A percentile compares a stretch with the other conserved stretches of the same genome.
Evolutionary conservation across 2,888 invertebrate species (phyloP).

Genomic region (Tipula lateralis): DNA sequence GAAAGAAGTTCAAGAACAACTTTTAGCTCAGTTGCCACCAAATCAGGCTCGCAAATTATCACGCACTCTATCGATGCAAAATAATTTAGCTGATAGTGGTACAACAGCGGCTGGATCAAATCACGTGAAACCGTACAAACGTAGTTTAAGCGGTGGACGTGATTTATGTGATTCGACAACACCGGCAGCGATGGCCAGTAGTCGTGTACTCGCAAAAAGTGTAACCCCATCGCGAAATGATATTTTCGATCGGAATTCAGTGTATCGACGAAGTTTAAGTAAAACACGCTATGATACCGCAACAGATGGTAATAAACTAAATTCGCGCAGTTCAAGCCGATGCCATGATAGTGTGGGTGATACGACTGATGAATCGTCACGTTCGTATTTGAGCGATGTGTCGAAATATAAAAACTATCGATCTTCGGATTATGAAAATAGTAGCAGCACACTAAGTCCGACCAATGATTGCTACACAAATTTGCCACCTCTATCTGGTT

Average conservation of each 20-base stretch:
- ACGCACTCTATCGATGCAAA: conserved; percentile 55
- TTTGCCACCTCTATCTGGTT: conserved; percentile 45
- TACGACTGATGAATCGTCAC: background rate
- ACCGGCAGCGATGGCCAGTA: conserved; percentile 37
- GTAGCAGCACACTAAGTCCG: conserved; percentile 32
- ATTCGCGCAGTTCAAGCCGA: conserved; percentile 42
- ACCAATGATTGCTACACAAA: conserved; percentile 35
- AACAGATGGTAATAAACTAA: conserved; percentile 36
- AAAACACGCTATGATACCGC: conserved; percentile 36
- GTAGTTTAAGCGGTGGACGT: conserved; percentile 51
- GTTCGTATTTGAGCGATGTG: background rate
- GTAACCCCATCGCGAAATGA: conserved; percentile 30
- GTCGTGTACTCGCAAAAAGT: conserved; percentile 31
- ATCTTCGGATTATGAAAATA: background rate
- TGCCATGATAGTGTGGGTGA: conserved; percentile 36
- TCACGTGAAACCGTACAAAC: conserved; percentile 42
- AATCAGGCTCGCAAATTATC: conserved; percentile 63
- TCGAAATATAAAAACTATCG: conserved; percentile 6
- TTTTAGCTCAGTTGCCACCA: conserved; percentile 64
- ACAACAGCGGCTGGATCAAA: conserved; percentile 35
- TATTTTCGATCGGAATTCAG: conserved; percentile 30
- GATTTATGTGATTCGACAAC: conserved; percentile 36
- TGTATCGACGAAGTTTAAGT: conserved; percentile 36
- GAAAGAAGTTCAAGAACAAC: conserved; percentile 65
- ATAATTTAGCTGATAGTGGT: conserved; percentile 37